Conservation (phyloP, 2,888 invertebrate species). For the Lepidonotus clava region DNA sequence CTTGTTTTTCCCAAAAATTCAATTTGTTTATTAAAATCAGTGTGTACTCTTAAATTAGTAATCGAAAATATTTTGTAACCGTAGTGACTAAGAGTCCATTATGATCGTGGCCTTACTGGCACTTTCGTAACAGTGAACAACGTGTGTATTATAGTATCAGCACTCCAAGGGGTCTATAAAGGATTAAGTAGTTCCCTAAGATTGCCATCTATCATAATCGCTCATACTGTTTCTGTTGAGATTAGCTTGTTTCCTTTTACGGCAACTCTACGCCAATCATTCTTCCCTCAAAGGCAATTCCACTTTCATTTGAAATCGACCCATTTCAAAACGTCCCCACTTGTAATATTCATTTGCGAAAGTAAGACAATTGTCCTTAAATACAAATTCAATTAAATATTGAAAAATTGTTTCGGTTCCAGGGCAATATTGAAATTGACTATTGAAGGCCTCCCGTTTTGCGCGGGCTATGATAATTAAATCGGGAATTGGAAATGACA, state of each 20-base stretch:
- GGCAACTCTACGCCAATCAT: background rate
- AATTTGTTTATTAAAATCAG: too few relatives aligned
- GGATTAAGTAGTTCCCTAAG: background rate
- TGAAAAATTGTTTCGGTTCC: constrained; percentile 34
- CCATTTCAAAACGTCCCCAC: background rate
- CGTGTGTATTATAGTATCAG: too few relatives aligned
- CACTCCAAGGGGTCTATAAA: too few relatives aligned
- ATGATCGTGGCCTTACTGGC: too few relatives aligned
- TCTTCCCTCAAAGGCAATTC: background rate
- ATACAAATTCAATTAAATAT: constrained; percentile 45
- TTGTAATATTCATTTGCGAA: constrained; percentile 24
- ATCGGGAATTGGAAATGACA: constrained; percentile 22
- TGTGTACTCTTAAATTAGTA: too few relatives aligned
- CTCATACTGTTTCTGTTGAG: background rate
- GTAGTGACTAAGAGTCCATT: too few relatives aligned
- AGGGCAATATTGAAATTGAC: constrained; percentile 28
- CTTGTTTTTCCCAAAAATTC: too few relatives aligned
- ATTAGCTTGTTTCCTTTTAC: constrained; percentile 23
- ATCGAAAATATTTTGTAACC: too few relatives aligned
- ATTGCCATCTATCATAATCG: constrained; percentile 1
- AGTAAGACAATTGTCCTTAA: constrained; percentile 40
- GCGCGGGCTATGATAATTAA: constrained; percentile 30
- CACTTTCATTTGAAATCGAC: constrained; percentile 13
- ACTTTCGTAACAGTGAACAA: too few relatives aligned
- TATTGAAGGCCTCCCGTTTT: constrained; percentile 29